Base-by-base conservation (phyloP, 2,888 invertebrate genomes). In the Nudaria mundana region DNA sequence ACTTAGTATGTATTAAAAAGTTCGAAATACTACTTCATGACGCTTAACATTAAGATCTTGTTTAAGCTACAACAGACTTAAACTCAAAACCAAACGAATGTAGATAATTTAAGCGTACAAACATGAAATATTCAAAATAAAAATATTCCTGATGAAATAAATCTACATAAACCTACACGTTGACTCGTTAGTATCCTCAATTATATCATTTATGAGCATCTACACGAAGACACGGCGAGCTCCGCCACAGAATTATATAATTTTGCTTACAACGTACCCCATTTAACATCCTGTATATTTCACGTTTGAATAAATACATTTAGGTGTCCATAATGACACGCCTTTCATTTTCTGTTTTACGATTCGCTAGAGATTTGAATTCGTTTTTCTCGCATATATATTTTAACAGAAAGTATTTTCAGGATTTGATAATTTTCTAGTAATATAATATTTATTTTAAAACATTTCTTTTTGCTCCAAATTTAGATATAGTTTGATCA, bases 231-330 rank as follows among this genome's bases (percentile, higher is more conserved):
- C 44, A 35, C 23, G n/a, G n/a, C n/a, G n/a, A n/a, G n/a, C n/a
- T 12, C 7, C 10, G 32, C 29, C 32, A 20, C 35, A 40, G 48
- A 43, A 52, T 48, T n/a, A 53, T 49, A 51, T 53, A 64, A 57
- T 61, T 52, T 51, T 40, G 48, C 45, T 59, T 46, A 51, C 46
- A 52, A 32, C 45, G 46, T 47, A 41, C 24, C 30, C 46, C 52
- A 52, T 62, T 65, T 60, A 58, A 58, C 56, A 48, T 34, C 42
- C 52, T n/a, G 38, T 54, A 58, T 63, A 66, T 65, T 63, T 65
- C 48, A 56, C 55, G 55, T 63, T 56, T 61, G 59, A 64, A 63
- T 67, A 66, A 63, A 63, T 66, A 62, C 55, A 61, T 66, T 63
- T 63, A 45, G 52, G 55, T 56, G 43, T 60, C 57, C 50, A 59